Percentiles rank a stretch among this genome's conserved stretches.
phyloP scores from a whole-genome alignment of 2,113 vertebrate species.

The Seriola dumerili region DNA sequence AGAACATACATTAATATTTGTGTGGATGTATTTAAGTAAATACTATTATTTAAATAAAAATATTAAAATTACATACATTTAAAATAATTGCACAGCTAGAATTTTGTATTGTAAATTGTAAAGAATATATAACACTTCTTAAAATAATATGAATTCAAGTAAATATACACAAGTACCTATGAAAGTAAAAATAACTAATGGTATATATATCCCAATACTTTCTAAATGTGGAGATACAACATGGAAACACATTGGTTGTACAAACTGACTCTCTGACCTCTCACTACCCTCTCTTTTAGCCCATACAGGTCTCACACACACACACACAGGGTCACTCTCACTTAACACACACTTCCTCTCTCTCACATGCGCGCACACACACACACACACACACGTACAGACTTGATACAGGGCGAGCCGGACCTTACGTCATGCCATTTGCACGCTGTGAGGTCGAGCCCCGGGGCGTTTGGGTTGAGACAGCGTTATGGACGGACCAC shows the following conservation, averaged over 20 bases:
- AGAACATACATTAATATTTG: neutral
- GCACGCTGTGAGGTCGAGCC: conserved; percentile 52
- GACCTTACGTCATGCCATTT: conserved; percentile 68
- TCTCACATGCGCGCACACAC: neutral
- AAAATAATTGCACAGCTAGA: neutral
- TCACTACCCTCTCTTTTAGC: neutral
- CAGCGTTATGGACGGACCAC: conserved; percentile 45
- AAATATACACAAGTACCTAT: too few species aligned
- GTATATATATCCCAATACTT: too few species aligned
- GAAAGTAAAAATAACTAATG: too few species aligned
- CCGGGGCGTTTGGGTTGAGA: conserved; percentile 39
- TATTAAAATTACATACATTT: neutral
- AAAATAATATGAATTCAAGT: too few species aligned
- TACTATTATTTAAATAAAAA: neutral
- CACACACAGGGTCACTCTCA: too few species aligned
- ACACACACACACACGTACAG: conserved; percentile 1
- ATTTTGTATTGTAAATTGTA: neutral
- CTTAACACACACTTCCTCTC: too few species aligned
- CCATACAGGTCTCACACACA: too few species aligned
- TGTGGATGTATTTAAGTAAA: too few species aligned
- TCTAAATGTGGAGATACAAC: neutral
- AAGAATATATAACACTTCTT: too few species aligned
- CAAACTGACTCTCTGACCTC: conserved; percentile 22
- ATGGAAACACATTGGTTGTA: neutral
- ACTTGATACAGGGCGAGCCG: conserved; percentile 15